Percentiles rank a stretch among this genome's conserved stretches.
Evolutionary conservation across 2,113 vertebrate species (phyloP).

Genomic region (Ellobius talpinus): DNA sequence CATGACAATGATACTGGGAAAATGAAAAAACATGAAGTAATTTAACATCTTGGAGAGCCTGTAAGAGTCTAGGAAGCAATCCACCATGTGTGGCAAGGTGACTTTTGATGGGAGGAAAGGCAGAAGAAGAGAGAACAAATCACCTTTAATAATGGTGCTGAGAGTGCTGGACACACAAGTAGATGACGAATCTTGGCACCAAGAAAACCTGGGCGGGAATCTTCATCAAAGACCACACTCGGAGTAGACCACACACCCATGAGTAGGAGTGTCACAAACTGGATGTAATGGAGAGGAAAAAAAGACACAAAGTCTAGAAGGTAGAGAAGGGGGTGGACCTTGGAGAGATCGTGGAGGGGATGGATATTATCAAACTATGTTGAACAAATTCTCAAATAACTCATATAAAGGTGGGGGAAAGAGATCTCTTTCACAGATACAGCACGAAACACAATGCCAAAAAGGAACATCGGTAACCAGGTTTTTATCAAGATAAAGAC

Average conservation of each 20-base stretch:
- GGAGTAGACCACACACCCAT: background rate
- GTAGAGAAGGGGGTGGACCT: background rate
- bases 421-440: background rate
- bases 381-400: background rate
- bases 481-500: slow-evolving; percentile 13
- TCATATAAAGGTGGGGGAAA: too few species aligned
- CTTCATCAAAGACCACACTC: background rate
- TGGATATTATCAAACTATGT: too few species aligned
- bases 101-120: background rate
- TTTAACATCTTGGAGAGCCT: background rate
- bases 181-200: background rate
- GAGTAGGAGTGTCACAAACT: background rate
- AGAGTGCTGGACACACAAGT: background rate
- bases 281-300: too few species aligned
- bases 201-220: background rate
- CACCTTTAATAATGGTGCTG: background rate
- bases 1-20: background rate
- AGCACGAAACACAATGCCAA: background rate
- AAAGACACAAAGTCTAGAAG: background rate
- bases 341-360: background rate
- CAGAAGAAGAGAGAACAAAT: background rate
- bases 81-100: background rate
- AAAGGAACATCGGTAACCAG: background rate
- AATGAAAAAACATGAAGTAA: background rate
- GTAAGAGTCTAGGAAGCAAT: background rate